These are phyloP conservation scores for Uropsilus gracilis DNA, from an alignment of 2,113 vertebrate genomes.

Conservation along the genomic window DNA sequence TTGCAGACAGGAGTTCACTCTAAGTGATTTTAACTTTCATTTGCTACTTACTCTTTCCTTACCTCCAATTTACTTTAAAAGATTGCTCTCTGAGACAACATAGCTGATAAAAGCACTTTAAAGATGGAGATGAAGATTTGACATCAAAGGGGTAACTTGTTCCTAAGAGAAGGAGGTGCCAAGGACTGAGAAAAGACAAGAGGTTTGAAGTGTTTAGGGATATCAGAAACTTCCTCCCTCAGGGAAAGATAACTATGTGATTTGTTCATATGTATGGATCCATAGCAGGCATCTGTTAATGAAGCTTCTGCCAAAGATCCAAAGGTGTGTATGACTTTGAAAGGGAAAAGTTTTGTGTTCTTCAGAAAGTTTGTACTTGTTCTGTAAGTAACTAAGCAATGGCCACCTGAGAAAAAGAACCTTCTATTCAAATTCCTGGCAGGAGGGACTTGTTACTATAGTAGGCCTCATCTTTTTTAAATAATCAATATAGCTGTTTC, in stretches of 20 bases:
- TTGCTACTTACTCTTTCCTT: neutral
- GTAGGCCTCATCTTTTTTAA: neutral
- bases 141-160: neutral
- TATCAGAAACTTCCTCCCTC: neutral
- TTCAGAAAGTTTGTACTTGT: neutral
- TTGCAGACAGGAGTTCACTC: constrained; percentile 46
- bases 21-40: neutral
- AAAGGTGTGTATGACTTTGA: neutral
- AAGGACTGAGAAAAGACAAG: neutral
- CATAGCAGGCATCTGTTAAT: neutral
- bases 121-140: neutral
- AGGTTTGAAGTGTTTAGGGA: neutral
- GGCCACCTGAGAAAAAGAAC: neutral
- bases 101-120: neutral
- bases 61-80: neutral
- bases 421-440: too few species aligned
- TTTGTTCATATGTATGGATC: neutral
- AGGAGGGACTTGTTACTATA: neutral
- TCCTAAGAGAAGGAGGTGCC: neutral
- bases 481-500: neutral
- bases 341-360: neutral
- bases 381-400: neutral
- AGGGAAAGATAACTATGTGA: neutral
- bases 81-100: neutral
- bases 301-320: neutral